Percentiles rank a stretch among this genome's conserved stretches.
These are phyloP conservation scores for Operophtera brumata DNA, from an alignment of 2,888 invertebrate species.

Conservation along the genomic window DNA sequence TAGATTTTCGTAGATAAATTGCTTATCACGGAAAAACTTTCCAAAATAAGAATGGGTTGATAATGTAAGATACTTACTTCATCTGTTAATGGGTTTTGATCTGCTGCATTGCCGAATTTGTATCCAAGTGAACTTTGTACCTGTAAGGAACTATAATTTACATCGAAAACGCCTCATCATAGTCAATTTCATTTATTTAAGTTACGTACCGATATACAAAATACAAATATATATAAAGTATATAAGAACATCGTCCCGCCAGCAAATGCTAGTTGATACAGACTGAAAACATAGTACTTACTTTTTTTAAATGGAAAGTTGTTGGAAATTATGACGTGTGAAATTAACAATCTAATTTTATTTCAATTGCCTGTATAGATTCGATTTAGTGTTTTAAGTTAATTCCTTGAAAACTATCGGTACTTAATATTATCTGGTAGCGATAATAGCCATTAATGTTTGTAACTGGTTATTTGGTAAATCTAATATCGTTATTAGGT, in stretches of 20 bases:
- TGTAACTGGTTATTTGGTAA: too few species aligned
- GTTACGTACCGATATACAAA: constrained; percentile 10
- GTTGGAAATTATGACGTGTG: constrained; percentile 16
- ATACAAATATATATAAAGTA: constrained; percentile 2
- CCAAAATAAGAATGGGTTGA: not conserved
- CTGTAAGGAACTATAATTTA: constrained; percentile 12
- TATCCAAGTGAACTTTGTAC: constrained; percentile 3
- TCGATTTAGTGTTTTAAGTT: constrained; percentile 9
- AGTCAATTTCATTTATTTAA: not conserved
- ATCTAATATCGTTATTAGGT: too few species aligned
- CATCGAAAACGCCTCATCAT: not conserved
- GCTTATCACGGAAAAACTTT: too few species aligned
- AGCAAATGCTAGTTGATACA: constrained; percentile 4
- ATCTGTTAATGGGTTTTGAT: not conserved
- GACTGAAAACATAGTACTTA: constrained; percentile 5
- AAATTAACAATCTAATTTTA: constrained; percentile 20
- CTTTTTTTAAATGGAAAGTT: constrained; percentile 17
- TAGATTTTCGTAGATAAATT: too few species aligned
- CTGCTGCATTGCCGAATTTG: not conserved
- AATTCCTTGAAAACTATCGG: not conserved
- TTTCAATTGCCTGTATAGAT: constrained; percentile 14
- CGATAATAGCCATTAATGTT: not conserved
- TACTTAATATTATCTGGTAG: not conserved
- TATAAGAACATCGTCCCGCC: constrained; percentile 9
- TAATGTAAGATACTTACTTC: not conserved